Evolutionary conservation across 2,888 invertebrate genomes (phyloP).

Genomic region (Lypha dubia): DNA sequence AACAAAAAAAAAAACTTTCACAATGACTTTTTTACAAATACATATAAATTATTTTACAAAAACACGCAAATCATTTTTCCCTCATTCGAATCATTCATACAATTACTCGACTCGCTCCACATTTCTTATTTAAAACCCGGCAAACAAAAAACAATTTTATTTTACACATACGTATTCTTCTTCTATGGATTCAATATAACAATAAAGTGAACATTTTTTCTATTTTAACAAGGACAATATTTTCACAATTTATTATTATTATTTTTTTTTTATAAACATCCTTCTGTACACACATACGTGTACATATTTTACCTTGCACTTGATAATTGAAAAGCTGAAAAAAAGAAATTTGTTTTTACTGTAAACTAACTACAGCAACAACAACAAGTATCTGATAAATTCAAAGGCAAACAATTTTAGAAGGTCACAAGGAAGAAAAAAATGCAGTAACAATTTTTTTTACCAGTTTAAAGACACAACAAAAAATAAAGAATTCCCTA

Average conservation of each 20-base stretch:
- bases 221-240: constrained; percentile 66
- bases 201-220: constrained; percentile 30
- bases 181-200: constrained; percentile 32
- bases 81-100: background rate
- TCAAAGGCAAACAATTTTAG: constrained; percentile 49
- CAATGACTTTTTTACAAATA: background rate
- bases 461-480: constrained; percentile 5
- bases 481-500: constrained; percentile 14
- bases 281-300: background rate
- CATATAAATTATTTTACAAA: constrained; percentile 15
- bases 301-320: constrained; percentile 67
- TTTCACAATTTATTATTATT: constrained; percentile 56
- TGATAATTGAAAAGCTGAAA: constrained; percentile 69
- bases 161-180: constrained; percentile 35
- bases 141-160: constrained; percentile 12
- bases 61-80: constrained; percentile 30
- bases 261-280: background rate
- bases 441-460: background rate
- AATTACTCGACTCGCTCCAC: too few relatives aligned
- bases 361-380: constrained; percentile 35
- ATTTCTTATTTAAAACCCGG: constrained; percentile 4
- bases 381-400: constrained; percentile 48
- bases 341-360: constrained; percentile 8
- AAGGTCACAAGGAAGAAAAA: constrained; percentile 55
- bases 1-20: too few relatives aligned